These are phyloP conservation scores for Phocoena sinus DNA, from an alignment of 2,113 vertebrate genomes.

Conservation along the genomic window DNA sequence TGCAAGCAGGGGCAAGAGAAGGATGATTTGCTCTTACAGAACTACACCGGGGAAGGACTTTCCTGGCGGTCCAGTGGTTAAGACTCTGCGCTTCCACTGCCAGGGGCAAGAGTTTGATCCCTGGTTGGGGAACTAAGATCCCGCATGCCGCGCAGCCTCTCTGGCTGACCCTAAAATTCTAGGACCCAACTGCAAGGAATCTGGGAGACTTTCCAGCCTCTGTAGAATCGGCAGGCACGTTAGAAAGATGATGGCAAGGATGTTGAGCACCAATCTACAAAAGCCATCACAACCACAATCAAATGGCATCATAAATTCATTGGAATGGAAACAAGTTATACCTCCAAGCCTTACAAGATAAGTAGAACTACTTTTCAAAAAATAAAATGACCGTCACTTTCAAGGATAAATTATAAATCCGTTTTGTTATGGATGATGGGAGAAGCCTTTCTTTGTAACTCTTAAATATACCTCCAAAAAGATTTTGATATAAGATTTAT, in stretches of 20 bases:
- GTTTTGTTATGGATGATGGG: background rate
- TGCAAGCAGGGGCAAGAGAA: background rate
- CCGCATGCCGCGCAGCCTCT: rapidly evolving
- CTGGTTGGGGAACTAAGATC: too few species aligned
- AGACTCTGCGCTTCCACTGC: too few species aligned
- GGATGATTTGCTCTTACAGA: background rate
- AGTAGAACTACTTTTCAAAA: background rate
- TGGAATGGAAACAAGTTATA: background rate
- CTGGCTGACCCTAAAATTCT: background rate
- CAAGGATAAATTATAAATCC: background rate
- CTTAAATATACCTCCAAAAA: background rate
- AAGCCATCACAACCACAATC: background rate
- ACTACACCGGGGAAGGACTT: background rate
- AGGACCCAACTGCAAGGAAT: background rate
- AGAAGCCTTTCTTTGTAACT: background rate
- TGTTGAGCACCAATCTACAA: background rate
- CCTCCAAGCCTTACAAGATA: background rate
- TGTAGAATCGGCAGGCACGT: background rate
- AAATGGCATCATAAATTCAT: background rate
- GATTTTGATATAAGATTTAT: background rate
- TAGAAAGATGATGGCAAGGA: background rate
- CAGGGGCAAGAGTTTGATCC: too few species aligned
- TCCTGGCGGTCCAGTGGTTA: too few species aligned
- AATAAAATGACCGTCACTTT: background rate
- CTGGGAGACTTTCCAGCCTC: background rate